Conservation (phyloP, 2,113 vertebrate genomes). For the Oreochromis spilurus region DNA sequence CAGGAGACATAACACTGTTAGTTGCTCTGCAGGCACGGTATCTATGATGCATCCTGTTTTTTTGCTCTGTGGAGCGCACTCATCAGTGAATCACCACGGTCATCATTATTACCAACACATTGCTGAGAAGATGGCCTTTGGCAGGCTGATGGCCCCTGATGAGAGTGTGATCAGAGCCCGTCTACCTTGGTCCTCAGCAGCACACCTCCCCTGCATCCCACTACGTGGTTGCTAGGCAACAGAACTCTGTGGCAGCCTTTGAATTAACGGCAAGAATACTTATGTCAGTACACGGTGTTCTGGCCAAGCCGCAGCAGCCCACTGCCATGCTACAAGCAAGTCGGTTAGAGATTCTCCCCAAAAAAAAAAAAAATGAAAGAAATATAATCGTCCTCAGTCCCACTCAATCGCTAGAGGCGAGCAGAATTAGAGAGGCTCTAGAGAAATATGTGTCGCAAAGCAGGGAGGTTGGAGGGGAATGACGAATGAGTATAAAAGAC, state of each 20-base stretch:
- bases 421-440: not conserved
- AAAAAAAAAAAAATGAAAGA: not conserved
- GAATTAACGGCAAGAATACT: constrained; percentile 63
- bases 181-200: constrained; percentile 54
- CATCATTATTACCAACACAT: constrained; percentile 34
- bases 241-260: constrained; percentile 66
- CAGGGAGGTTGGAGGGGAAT: not conserved
- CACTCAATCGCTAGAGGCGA: not conserved
- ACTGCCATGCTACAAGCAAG: not conserved
- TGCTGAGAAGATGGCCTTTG: constrained; percentile 37
- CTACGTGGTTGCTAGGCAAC: constrained; percentile 83
- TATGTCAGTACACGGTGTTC: constrained; percentile 57
- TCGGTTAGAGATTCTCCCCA: not conserved
- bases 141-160: constrained; percentile 43
- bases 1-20: not conserved
- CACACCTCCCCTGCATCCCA: constrained; percentile 58
- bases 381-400: not conserved
- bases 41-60: not conserved
- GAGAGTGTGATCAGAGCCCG: constrained; percentile 39
- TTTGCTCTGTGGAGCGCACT: not conserved
- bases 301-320: constrained; percentile 8
- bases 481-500: constrained; percentile 15
- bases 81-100: not conserved
- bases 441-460: not conserved
- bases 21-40: not conserved